Evolutionary conservation across 2,113 vertebrate genomes (phyloP).

Genomic region (Amblyornis subalaris): DNA sequence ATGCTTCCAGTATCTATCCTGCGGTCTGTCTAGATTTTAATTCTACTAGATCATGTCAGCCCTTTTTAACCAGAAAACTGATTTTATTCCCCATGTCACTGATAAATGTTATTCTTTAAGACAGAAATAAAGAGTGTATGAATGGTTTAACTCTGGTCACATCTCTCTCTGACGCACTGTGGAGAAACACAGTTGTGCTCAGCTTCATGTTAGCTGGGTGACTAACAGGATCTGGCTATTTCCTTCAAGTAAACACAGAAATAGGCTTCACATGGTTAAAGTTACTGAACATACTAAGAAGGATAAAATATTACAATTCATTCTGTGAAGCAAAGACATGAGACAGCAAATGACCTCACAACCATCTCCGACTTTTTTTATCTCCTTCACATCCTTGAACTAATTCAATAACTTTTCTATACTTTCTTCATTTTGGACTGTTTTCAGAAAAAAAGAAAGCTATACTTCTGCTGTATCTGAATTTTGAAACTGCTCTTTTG

Average conservation of each 20-base stretch:
- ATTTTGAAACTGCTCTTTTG: neutral
- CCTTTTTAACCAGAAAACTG: neutral
- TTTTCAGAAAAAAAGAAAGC: neutral
- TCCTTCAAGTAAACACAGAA: neutral
- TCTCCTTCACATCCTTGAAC: neutral
- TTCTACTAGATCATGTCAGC: neutral
- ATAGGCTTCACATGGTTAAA: neutral
- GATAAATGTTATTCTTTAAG: neutral
- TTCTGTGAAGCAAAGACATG: neutral
- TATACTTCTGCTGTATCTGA: neutral
- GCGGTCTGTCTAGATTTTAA: neutral
- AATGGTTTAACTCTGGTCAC: neutral
- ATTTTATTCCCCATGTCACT: neutral
- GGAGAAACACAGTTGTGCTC: neutral
- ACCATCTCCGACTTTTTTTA: neutral
- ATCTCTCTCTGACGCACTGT: neutral
- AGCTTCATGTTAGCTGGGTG: neutral
- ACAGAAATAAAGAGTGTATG: neutral
- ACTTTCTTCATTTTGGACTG: neutral
- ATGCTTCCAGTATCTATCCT: neutral
- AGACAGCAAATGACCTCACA: neutral
- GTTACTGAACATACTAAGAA: neutral
- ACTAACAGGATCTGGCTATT: neutral
- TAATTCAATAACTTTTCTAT: neutral
- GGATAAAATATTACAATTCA: neutral